Evolutionary conservation across 2,113 vertebrate genomes (phyloP).

Genomic region (Gallinago media): DNA sequence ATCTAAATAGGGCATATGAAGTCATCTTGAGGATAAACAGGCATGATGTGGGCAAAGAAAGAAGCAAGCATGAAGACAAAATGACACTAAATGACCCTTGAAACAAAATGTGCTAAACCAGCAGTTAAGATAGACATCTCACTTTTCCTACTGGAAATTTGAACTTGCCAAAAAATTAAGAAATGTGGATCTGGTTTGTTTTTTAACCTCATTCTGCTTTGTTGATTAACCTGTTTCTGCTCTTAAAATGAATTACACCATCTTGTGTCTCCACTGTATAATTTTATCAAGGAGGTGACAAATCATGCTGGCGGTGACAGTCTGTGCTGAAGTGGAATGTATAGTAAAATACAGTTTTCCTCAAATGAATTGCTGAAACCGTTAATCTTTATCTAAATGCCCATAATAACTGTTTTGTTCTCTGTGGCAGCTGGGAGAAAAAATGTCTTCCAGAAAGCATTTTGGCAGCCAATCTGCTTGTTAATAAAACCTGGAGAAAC

Average conservation of each 20-base stretch:
- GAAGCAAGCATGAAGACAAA: background rate
- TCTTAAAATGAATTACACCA: constrained; percentile 75
- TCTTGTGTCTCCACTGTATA: constrained; percentile 74
- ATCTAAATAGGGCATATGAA: constrained; percentile 17
- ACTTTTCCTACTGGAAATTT: constrained; percentile 38
- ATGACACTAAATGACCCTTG: background rate
- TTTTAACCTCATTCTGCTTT: constrained; percentile 62
- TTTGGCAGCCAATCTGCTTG: constrained; percentile 75
- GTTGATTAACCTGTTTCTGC: constrained; percentile 80
- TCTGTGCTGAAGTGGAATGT: constrained; percentile 72
- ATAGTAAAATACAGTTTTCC: constrained; percentile 77
- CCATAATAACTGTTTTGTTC: constrained; percentile 77
- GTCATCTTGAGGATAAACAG: background rate
- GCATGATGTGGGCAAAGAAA: background rate
- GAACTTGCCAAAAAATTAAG: constrained; percentile 64
- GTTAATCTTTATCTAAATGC: constrained; percentile 87
- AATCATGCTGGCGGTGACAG: constrained; percentile 72
- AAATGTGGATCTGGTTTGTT: constrained; percentile 69
- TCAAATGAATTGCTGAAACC: constrained; percentile 80
- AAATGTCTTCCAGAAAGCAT: constrained; percentile 77
- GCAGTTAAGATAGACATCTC: constrained; percentile 33
- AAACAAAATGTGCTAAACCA: background rate
- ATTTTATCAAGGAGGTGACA: constrained; percentile 82
- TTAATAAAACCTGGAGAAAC: constrained; percentile 81
- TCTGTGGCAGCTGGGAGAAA: constrained; percentile 60